Evolutionary conservation across 2,113 vertebrate species (phyloP).

Genomic region (Callithrix jacchus): DNA sequence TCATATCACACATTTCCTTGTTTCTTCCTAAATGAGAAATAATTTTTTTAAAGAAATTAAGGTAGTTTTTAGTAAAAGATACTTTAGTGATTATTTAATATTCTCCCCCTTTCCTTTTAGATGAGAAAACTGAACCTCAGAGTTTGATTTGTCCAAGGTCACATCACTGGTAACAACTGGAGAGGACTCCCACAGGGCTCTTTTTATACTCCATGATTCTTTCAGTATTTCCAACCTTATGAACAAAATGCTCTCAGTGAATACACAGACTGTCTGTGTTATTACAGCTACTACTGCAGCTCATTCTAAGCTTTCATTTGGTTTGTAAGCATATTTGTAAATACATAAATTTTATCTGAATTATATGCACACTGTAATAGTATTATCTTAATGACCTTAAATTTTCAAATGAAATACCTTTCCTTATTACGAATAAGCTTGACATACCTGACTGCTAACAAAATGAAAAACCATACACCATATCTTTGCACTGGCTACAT

Average conservation of each 20-base stretch:
- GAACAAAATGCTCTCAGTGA: not conserved
- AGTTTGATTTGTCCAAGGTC: not conserved
- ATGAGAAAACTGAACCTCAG: not conserved
- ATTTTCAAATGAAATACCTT: constrained; percentile 9
- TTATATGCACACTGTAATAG: not conserved
- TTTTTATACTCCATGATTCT: not conserved
- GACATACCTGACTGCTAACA: not conserved
- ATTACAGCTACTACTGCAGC: not conserved
- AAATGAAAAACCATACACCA: not conserved
- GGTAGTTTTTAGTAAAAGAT: not conserved
- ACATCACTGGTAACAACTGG: not conserved
- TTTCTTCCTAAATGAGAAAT: constrained; percentile 16
- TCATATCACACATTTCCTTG: not conserved
- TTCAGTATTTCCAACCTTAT: not conserved
- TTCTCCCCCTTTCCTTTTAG: not conserved
- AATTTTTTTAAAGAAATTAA: not conserved
- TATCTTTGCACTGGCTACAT: not conserved
- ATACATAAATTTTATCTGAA: not conserved
- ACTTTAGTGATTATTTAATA: not conserved
- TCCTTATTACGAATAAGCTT: not conserved
- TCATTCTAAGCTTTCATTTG: constrained; percentile 27
- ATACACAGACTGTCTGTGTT: not conserved
- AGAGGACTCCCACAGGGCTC: not conserved
- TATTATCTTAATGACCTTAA: not conserved
- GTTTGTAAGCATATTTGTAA: not conserved